Evolutionary conservation across 2,113 vertebrate genomes (phyloP), one percentile per base, ranked within the genome.

Genomic region (Carassius gibelio): DNA sequence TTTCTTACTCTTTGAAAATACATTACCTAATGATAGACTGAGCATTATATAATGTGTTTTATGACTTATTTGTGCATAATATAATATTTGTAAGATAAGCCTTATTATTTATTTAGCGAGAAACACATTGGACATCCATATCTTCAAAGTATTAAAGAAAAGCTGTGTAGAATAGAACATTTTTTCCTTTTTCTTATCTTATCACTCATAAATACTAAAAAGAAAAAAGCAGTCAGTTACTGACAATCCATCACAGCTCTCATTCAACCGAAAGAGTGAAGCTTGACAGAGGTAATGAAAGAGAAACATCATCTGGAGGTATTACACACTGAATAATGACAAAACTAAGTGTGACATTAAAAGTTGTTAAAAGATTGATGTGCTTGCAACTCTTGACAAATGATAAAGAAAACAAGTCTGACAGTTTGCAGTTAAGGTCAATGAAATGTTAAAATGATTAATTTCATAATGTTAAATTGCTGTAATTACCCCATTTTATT

Each of bases 221-320:
- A 45, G 42, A 23, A 21, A 45, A 74, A n/a, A 7, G 11, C 42
- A 1, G 42, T 74, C 11, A 48, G 42, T 48, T 42, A 74, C 71
- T 48, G 21, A 74, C n/a, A 48, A n/a, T 74, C 21, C 21, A 21
- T 45, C 71, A 74, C 71, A 48, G 21, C 17, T n/a, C 21, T 45
- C 21, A 45, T 45, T 23, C 5, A 48, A 23, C 71, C 38, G 38
- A 74, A 26, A 74, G 71, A 48, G 38, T 48, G 21, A 74, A 23
- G 71, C 38, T 74, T 74, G 71, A 74, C 71, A 74, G 42, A 74
- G 21, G 38, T 74, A 74, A 74, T 74, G 38, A 74, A 10, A 23
- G 71, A 74, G 4, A n/a, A 48, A 23, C 71, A 23, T n/a, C 21
- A 48, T 74, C 11, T 74, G 5, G 71, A 74, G 2, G 13, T 48